Evolutionary conservation across 2,797 vertebrate genomes (phyloP).

Genomic region (Myiotriccus ornatus): DNA sequence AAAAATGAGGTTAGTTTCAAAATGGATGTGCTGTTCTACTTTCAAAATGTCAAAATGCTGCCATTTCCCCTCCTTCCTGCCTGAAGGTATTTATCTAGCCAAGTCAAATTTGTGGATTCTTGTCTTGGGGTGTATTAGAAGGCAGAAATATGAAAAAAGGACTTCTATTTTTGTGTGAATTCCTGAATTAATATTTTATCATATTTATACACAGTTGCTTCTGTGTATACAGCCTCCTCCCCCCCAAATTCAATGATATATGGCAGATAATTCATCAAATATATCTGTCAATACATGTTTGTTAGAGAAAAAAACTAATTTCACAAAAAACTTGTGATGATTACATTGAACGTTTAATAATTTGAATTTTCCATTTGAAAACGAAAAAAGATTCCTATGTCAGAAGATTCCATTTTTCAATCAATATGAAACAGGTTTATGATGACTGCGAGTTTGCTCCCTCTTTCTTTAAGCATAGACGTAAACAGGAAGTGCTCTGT

Average conservation of each 20-base stretch:
- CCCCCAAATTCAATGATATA: accelerated
- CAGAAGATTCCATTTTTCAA: neutral
- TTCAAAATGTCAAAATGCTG: neutral
- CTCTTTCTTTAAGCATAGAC: neutral
- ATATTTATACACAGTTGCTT: neutral
- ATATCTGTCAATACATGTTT: neutral
- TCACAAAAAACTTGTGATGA: neutral
- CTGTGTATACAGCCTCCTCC: neutral
- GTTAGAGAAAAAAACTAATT: neutral
- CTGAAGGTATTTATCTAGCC: neutral
- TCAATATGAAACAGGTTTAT: neutral
- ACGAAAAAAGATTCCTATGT: neutral
- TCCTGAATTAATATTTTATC: neutral
- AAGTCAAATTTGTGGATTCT: neutral
- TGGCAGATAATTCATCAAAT: neutral
- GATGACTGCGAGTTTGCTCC: neutral
- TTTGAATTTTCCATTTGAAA: neutral
- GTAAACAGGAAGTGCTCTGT: neutral
- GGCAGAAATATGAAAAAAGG: neutral
- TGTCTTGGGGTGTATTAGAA: neutral
- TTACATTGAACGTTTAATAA: neutral
- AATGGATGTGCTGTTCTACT: neutral
- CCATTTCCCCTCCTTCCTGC: neutral
- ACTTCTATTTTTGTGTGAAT: neutral
- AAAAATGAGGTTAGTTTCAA: neutral